These are phyloP conservation scores for Lophius americanus DNA, from an alignment of 2,797 vertebrate species.

Conservation along the genomic window DNA sequence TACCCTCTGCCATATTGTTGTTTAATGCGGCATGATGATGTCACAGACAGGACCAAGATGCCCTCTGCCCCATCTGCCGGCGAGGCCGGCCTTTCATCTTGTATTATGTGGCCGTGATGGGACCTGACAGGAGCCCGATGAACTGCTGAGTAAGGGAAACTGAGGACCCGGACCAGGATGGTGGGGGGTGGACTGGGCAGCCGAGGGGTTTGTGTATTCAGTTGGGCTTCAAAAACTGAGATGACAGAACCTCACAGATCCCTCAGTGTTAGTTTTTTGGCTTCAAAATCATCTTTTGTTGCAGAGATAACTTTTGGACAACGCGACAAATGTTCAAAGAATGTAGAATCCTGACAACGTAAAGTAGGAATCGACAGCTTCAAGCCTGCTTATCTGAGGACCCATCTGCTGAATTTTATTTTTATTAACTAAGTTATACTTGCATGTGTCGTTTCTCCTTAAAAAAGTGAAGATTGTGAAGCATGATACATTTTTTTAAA, in stretches of 20 bases:
- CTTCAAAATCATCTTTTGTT: conserved; percentile 7
- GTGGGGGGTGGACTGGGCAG: conserved; percentile 2
- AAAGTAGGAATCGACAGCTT: background rate
- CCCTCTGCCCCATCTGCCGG: conserved; percentile 70
- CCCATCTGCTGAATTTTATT: too few species aligned
- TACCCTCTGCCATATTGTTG: conserved; percentile 38
- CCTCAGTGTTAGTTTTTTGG: background rate
- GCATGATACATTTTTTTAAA: background rate
- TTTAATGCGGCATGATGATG: conserved; percentile 67
- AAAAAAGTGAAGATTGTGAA: background rate
- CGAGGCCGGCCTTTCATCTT: conserved; percentile 67
- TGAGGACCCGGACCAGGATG: conserved; percentile 26
- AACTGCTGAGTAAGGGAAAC: conserved; percentile 73
- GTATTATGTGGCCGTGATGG: conserved; percentile 72
- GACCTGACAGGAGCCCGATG: conserved; percentile 65
- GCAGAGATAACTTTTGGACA: background rate
- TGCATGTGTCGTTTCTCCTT: background rate
- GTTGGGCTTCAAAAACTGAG: conserved; percentile 7
- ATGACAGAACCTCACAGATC: conserved; percentile 7
- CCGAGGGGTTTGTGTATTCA: background rate
- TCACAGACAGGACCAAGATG: conserved; percentile 66
- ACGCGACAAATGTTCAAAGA: background rate
- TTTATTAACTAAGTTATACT: background rate
- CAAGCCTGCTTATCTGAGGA: background rate
- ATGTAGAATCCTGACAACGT: background rate